A percentile compares a stretch with the other conserved stretches of the same genome.
phyloP scores from a whole-genome alignment of 2,888 invertebrate genomes.

The Calliscelio sp. region DNA sequence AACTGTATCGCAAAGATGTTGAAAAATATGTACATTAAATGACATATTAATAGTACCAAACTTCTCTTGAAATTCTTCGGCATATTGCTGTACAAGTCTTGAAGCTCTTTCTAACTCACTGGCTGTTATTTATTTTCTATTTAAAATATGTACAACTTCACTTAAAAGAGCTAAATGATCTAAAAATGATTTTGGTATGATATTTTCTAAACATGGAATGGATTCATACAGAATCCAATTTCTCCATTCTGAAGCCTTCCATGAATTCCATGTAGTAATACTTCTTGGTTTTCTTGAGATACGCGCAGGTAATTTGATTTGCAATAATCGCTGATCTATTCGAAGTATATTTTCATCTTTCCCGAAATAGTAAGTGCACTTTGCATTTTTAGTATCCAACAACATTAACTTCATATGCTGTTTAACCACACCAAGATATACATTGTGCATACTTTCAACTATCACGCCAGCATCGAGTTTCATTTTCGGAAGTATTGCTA shows the following conservation, averaged over 20 bases:
- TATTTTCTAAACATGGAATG: slow-evolving; percentile 27
- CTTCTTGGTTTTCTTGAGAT: slow-evolving; percentile 61
- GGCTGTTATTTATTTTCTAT: slow-evolving; percentile 6
- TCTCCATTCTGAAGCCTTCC: slow-evolving; percentile 70
- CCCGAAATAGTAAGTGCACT: slow-evolving; percentile 27
- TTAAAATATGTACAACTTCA: slow-evolving; percentile 21
- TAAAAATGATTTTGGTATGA: neutral
- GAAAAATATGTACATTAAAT: slow-evolving; percentile 18
- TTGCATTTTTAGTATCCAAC: neutral
- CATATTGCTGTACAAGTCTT: neutral
- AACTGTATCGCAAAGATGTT: slow-evolving; percentile 18
- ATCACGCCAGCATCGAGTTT: no score
- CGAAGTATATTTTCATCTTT: slow-evolving; percentile 20
- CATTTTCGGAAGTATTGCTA: no score
- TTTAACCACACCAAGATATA: neutral
- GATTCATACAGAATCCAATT: slow-evolving; percentile 66
- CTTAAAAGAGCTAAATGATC: neutral
- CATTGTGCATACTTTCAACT: no score
- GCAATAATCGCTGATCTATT: slow-evolving; percentile 55
- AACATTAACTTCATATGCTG: slow-evolving; percentile 7
- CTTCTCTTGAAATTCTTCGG: neutral
- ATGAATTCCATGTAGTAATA: slow-evolving; percentile 37
- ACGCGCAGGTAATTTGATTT: slow-evolving; percentile 43
- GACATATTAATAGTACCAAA: slow-evolving; percentile 34
- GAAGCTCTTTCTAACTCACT: neutral